Base-by-base conservation (phyloP, 2,888 invertebrate genomes). In the Blastobasis lacticolella region DNA sequence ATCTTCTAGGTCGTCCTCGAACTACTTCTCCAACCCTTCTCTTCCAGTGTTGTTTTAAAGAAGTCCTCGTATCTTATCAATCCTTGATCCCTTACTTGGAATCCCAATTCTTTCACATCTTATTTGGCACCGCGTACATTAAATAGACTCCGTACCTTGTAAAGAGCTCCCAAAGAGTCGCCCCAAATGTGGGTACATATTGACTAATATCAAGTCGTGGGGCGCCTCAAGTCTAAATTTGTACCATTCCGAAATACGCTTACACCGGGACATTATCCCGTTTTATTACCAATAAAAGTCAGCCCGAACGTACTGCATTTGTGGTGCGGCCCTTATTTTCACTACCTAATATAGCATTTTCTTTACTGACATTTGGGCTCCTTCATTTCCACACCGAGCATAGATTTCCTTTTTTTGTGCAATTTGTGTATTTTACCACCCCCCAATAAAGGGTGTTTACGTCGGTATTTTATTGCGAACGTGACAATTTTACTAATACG, bases 261-360 rank as follows among this genome's bases (percentile, higher is more conserved):
- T 78, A 80, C 81, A 72, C 81, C 78, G 69, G 76, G 82, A 82
- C 84, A 87, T 87, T 87, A 88, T 85, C 79, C 83, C 78, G 72
- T 76, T 88, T 88, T 87, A 88, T 84, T 75, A 86, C 79, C 87
- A 74, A 88, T 88, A 87, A 87, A 88, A 85, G 87, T 87, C 86
- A 81, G 74, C 62, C 69, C 67, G 67, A 81, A 84, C 79, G 78
- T 79, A 85, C 78, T 83, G 81, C 80, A 78, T 85, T 88, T 87
- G 83, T 76, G 79, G 79, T 67, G 54, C 73, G 75, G 79, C 81
- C 85, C 81, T 86, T 84, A 85, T 81, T 82, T 83, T 78, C 81
- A 75, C 81, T 76, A 78, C 75, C 81, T 82, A 82, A 84, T 81
- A 81, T 80, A 81, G 75, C 73, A 64, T 71, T 75, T 74, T 75